Percentiles rank a stretch among this genome's conserved stretches.
Evolutionary conservation across 2,797 vertebrate genomes (phyloP).

Genomic region (Hydrophis major): DNA sequence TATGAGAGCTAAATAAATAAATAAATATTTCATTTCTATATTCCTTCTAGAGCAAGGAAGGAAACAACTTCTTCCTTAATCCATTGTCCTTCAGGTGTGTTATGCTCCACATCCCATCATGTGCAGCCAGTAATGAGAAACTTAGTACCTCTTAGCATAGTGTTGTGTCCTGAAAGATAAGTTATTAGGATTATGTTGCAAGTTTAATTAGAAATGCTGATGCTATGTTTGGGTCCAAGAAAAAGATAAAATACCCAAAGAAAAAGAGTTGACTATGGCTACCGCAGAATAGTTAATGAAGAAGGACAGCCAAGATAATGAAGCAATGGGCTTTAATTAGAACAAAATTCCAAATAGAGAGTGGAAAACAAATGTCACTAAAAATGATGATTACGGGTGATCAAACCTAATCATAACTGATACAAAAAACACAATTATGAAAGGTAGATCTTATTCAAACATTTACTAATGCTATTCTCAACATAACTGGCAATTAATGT

Average conservation of each 20-base stretch:
- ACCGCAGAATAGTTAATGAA: conserved; percentile 5
- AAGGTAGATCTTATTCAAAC: neutral
- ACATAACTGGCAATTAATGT: neutral
- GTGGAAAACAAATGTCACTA: neutral
- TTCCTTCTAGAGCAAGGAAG: neutral
- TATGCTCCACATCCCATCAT: neutral
- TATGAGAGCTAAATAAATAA: neutral
- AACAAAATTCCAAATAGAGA: neutral
- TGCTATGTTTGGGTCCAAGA: neutral
- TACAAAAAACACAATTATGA: neutral
- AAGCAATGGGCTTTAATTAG: neutral
- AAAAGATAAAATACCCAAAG: neutral
- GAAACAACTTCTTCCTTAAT: neutral
- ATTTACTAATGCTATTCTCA: neutral
- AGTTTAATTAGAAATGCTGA: neutral
- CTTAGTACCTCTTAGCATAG: neutral
- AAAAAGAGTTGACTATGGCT: neutral
- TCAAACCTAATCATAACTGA: neutral
- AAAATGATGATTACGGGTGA: neutral
- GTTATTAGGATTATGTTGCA: neutral
- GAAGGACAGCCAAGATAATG: neutral
- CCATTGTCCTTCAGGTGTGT: neutral
- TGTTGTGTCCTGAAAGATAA: neutral
- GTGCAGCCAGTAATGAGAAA: neutral
- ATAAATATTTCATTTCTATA: neutral